Percentiles rank a stretch among this genome's conserved stretches.
These are phyloP conservation scores for Psylliodes chrysocephalus DNA, from an alignment of 2,888 invertebrate genomes.

Conservation along the genomic window DNA sequence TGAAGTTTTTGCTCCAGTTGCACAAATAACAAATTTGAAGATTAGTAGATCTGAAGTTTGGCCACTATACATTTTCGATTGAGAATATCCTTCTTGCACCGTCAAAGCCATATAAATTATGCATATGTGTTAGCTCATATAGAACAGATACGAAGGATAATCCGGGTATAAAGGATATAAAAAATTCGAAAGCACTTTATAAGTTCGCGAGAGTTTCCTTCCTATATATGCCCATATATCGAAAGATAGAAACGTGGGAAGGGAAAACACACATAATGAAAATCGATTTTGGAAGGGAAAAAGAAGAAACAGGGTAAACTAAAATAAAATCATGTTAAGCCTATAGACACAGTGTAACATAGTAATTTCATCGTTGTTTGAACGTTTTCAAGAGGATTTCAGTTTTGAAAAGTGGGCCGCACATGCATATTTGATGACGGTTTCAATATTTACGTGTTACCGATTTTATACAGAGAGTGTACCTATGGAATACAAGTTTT, in stretches of 20 bases:
- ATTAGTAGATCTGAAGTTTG: too few species aligned
- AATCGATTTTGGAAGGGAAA: conserved; percentile 18
- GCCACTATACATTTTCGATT: too few species aligned
- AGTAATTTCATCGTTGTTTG: conserved; percentile 28
- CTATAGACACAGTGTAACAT: conserved; percentile 22
- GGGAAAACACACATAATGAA: conserved; percentile 9
- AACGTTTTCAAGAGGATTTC: background rate
- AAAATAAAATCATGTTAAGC: conserved; percentile 25
- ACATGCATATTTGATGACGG: too few species aligned
- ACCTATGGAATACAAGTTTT: too few species aligned
- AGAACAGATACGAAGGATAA: conserved; percentile 28
- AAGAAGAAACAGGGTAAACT: conserved; percentile 20
- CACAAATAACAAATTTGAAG: too few species aligned
- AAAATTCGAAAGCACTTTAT: conserved; percentile 28
- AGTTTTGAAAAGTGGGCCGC: conserved; percentile 9
- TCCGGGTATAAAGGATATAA: conserved; percentile 13
- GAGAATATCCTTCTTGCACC: too few species aligned
- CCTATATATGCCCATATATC: conserved; percentile 23
- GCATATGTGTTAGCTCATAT: conserved; percentile 20
- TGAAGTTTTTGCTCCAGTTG: too few species aligned
- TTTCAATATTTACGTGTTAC: too few species aligned
- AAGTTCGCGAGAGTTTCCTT: conserved; percentile 23
- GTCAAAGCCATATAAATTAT: conserved; percentile 28
- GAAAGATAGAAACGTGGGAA: conserved; percentile 5
- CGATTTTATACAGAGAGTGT: too few species aligned